Conservation (phyloP, 2,113 vertebrate genomes). For the Phainopepla nitens region DNA sequence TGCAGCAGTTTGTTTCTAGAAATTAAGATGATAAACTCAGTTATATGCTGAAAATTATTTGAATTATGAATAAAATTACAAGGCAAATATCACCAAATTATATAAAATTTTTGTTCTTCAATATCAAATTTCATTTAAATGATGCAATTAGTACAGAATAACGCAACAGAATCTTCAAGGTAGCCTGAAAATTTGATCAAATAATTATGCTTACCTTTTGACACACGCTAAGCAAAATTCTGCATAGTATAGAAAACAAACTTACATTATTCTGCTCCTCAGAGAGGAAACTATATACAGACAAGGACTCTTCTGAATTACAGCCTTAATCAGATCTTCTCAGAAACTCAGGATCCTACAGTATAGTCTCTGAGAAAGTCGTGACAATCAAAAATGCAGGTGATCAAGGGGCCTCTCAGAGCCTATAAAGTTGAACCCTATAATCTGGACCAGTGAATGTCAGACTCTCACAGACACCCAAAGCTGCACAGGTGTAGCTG, state of each 20-base stretch:
- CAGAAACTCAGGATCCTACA: not conserved
- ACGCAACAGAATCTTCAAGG: not conserved
- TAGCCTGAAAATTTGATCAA: not conserved
- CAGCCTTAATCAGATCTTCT: not conserved
- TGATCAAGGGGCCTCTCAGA: not conserved
- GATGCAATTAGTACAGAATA: not conserved
- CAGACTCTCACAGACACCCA: not conserved
- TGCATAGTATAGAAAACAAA: not conserved
- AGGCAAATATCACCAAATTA: not conserved
- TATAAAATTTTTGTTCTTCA: not conserved
- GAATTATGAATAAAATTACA: not conserved
- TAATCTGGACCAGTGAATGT: not conserved
- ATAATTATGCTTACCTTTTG: not conserved
- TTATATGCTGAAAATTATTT: not conserved
- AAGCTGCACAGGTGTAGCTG: not conserved
- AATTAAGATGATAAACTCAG: not conserved
- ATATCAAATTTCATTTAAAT: not conserved
- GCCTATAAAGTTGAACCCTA: not conserved
- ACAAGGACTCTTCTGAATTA: not conserved
- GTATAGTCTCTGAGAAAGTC: not conserved
- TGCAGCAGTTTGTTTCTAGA: not conserved
- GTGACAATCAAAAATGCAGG: not conserved
- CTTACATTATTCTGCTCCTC: not conserved
- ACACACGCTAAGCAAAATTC: not conserved
- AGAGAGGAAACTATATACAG: not conserved